Evolutionary conservation across 2,113 vertebrate species (phyloP), one percentile per base, ranked within the genome.

Genomic region (Morone chrysops): DNA sequence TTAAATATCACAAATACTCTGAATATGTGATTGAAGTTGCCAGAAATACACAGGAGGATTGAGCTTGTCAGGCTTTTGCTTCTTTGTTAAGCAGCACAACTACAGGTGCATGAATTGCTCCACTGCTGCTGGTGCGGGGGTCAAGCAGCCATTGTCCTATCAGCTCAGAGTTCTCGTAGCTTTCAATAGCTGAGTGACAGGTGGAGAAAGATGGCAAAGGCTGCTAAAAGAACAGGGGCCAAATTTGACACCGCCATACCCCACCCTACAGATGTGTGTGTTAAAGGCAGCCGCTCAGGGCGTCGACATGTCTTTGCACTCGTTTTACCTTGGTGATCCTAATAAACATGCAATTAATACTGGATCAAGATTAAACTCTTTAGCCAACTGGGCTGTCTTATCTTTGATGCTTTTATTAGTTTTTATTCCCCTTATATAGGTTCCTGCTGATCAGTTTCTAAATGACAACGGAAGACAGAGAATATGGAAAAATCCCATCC

Each of bases 131-230:
- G 40, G 25, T 48, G 6, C 6, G 79, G 71, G 31, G 89, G 90
- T 90, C 90, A 91, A 91, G 89, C 92, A 83, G 86, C 88, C 79
- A 87, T 91, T 92, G 89, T 91, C 62, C 69, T 3, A 31, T 14
- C 61, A 78, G 72, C 70, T 90, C 79, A 75, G 69, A 75, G 85
- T 84, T 57, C 65, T 76, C 16, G 4, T 48, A 5, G 76, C 45
- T 45, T 38, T 87, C 89, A 90, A 90, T 87, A 51, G 89, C 16
- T 54, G 65, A 22, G 4, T 89, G 88, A 86, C 81, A 80, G 82
- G 78, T 80, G 83, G 76, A 83, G 81, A 83, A 92, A 88, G 83
- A 87, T 56, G 66, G 66, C 43, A 83, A 87, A 71, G 69, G 71
- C 17, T 86, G 69, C 73, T 50, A 74, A 84, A 78, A 80, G 80